phyloP scores from a whole-genome alignment of 2,113 vertebrate genomes.

The Amphiprion percula region DNA sequence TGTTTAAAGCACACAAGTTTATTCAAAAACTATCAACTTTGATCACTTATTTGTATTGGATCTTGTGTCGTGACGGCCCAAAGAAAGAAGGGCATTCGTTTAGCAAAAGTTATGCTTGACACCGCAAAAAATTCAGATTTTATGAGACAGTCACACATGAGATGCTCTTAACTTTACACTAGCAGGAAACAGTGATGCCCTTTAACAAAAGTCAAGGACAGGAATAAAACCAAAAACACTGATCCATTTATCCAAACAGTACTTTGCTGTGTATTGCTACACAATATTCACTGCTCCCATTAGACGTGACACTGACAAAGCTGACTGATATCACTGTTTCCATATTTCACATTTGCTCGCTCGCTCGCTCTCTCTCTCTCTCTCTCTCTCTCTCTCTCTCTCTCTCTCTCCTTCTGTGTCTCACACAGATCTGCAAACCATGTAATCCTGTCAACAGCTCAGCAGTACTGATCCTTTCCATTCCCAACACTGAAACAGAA shows the following conservation, averaged over 20 bases:
- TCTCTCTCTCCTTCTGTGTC: neutral
- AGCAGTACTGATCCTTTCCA: conserved; percentile 56
- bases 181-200: neutral
- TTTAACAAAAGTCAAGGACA: conserved; percentile 21
- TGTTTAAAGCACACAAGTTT: too few relatives aligned
- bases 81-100: too few relatives aligned
- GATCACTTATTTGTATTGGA: too few relatives aligned
- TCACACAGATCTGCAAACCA: conserved; percentile 39
- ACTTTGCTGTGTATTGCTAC: neutral
- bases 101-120: too few relatives aligned
- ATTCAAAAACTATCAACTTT: too few relatives aligned
- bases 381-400: neutral
- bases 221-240: neutral
- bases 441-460: conserved; percentile 73
- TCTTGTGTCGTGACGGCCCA: too few relatives aligned
- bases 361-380: neutral
- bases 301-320: conserved; percentile 8
- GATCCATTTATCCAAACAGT: conserved; percentile 2
- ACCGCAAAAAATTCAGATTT: too few relatives aligned
- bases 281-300: conserved; percentile 1
- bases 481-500: conserved; percentile 60
- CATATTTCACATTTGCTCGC: neutral
- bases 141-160: too few relatives aligned
- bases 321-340: conserved; percentile 5
- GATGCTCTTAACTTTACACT: too few relatives aligned